Percentiles rank a stretch among this genome's conserved stretches.
Evolutionary conservation across 2,888 invertebrate genomes (phyloP).

Genomic region (Anoncus sp.): DNA sequence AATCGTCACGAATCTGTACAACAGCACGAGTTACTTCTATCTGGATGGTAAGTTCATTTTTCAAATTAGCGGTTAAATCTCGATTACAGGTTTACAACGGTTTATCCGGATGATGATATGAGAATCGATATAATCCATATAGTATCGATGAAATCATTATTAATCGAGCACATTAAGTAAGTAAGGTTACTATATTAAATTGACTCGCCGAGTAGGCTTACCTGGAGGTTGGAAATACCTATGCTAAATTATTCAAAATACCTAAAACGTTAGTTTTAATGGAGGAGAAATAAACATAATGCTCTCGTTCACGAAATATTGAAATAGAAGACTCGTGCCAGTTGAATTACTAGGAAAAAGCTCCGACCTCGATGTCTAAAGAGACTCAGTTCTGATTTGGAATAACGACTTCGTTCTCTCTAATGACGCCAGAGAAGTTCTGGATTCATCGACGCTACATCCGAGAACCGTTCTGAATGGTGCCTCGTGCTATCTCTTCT

Average conservation of each 20-base stretch:
- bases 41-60: constrained; percentile 89
- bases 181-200: no score
- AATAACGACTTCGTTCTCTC: constrained; percentile 32
- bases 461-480: constrained; percentile 11
- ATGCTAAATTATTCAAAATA: not conserved
- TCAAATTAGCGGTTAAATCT: not conserved
- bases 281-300: not conserved
- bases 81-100: not conserved
- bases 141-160: no score
- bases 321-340: not conserved
- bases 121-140: not conserved
- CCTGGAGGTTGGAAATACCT: no score
- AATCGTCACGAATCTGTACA: constrained; percentile 91
- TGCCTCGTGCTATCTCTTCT: constrained; percentile 9
- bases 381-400: constrained; percentile 4
- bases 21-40: constrained; percentile 89
- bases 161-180: no score
- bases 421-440: constrained; percentile 36
- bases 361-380: constrained; percentile 1
- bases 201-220: no score
- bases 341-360: constrained; percentile 3
- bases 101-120: not conserved
- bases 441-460: constrained; percentile 24
- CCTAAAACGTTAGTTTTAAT: not conserved
- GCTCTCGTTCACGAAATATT: not conserved